Percentiles rank a stretch among this genome's conserved stretches.
These are phyloP conservation scores for Thelaira solivaga DNA, from an alignment of 2,888 invertebrate genomes.

Conservation along the genomic window DNA sequence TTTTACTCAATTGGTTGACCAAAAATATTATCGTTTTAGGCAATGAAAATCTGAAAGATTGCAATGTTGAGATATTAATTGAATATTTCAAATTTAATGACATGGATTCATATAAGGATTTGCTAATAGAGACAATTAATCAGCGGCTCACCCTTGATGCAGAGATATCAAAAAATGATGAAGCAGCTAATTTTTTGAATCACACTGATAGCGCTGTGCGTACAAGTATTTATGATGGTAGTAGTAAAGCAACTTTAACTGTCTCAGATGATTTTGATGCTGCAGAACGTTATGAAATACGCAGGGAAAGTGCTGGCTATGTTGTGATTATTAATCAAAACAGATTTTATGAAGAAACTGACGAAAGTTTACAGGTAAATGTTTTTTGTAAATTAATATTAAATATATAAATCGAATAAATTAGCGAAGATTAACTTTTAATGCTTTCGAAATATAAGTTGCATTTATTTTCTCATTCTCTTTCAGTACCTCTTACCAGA, in stretches of 20 bases:
- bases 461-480: no score
- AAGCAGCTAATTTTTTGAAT: neutral
- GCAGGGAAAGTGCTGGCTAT: slow-evolving; percentile 69
- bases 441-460: no score
- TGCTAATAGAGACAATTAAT: slow-evolving; percentile 67
- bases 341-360: slow-evolving; percentile 67
- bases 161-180: neutral
- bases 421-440: no score
- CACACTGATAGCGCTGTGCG: slow-evolving; percentile 44
- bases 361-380: slow-evolving; percentile 66
- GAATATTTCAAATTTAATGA: slow-evolving; percentile 72
- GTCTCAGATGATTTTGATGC: slow-evolving; percentile 22
- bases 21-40: slow-evolving; percentile 68
- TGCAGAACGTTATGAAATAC: slow-evolving; percentile 65
- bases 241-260: neutral
- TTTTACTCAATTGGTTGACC: slow-evolving; percentile 72
- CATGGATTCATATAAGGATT: slow-evolving; percentile 65
- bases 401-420: no score
- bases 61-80: slow-evolving; percentile 69
- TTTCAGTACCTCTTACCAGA: slow-evolving; percentile 21
- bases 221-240: neutral
- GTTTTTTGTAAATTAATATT: neutral
- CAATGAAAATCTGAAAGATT: slow-evolving; percentile 60
- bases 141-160: slow-evolving; percentile 44
- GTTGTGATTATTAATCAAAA: slow-evolving; percentile 74